These are phyloP conservation scores for Drosophila oshimai DNA, from an alignment of 1,140 invertebrate genomes.

Conservation along the genomic window DNA sequence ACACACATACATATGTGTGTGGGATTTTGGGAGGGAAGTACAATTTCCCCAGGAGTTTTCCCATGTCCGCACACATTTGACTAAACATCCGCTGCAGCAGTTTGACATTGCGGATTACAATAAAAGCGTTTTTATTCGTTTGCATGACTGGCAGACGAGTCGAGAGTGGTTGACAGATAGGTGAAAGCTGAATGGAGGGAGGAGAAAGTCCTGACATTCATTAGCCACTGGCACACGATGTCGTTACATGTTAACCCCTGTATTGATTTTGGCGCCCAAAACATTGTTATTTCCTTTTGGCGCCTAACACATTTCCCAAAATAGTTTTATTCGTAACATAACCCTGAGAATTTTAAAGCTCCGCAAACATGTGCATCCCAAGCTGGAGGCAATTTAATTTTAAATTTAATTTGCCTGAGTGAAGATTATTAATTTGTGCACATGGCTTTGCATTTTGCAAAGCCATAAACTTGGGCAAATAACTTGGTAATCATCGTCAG, in stretches of 20 bases:
- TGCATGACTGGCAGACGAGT: slow-evolving; percentile 48
- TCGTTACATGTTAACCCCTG: slow-evolving; percentile 65
- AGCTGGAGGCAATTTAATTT: slow-evolving; percentile 26
- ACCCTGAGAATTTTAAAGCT: neutral
- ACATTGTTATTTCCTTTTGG: slow-evolving; percentile 8
- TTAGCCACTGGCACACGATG: slow-evolving; percentile 57
- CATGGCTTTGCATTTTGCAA: slow-evolving; percentile 64
- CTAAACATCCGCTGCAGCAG: slow-evolving; percentile 67
- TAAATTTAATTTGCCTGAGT: slow-evolving; percentile 66
- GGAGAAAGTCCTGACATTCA: slow-evolving; percentile 49
- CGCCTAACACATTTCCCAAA: neutral
- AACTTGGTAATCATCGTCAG: slow-evolving; percentile 51
- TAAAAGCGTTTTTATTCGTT: slow-evolving; percentile 77
- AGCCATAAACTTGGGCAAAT: slow-evolving; percentile 69
- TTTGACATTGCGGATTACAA: slow-evolving; percentile 76
- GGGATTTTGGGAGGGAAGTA: neutral
- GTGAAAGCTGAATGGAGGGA: neutral
- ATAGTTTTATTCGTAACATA: neutral
- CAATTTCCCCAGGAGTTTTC: neutral
- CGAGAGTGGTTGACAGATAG: slow-evolving; percentile 8
- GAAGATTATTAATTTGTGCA: slow-evolving; percentile 71
- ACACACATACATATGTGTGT: slow-evolving; percentile 16
- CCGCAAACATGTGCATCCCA: neutral
- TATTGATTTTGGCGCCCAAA: slow-evolving; percentile 60
- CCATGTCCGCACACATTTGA: slow-evolving; percentile 20